These are phyloP conservation scores for Pseudolaguvia tuberculata DNA, from an alignment of 2,113 vertebrate genomes.

Conservation along the genomic window DNA sequence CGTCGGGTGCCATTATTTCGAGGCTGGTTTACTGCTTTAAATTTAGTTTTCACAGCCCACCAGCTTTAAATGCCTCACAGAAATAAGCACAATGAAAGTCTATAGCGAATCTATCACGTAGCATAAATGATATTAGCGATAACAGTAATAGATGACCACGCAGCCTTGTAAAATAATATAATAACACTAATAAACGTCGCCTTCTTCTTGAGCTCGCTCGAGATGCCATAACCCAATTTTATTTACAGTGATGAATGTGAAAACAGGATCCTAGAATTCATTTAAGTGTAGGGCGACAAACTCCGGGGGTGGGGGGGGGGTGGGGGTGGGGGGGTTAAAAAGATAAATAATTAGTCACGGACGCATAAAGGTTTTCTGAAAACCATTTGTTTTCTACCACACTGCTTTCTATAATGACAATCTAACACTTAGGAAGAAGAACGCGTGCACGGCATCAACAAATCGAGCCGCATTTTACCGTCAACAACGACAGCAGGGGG, in stretches of 20 bases:
- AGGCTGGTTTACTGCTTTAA: not conserved
- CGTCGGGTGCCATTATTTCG: not conserved
- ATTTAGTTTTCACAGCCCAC: not conserved
- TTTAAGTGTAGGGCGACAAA: not conserved
- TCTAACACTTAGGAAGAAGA: no score
- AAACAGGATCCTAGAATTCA: constrained; percentile 8
- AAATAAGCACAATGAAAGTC: constrained; percentile 4
- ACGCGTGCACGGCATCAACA: not conserved
- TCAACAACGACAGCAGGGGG: not conserved
- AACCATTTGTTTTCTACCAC: not conserved
- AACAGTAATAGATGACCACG: not conserved
- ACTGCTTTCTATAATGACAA: no score
- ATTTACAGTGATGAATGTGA: constrained; percentile 7
- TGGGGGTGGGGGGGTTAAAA: no score
- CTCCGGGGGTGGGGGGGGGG: no score
- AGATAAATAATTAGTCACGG: not conserved
- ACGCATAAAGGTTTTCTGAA: not conserved
- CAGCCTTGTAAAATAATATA: constrained; percentile 12
- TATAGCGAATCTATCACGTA: not conserved
- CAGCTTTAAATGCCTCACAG: not conserved
- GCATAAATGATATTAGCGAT: constrained; percentile 1
- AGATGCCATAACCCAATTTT: not conserved
- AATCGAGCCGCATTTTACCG: not conserved
- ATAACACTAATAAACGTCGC: not conserved
- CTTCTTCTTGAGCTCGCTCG: not conserved